phyloP scores from a whole-genome alignment of 2,113 vertebrate species.

The Myiozetetes cayanensis region DNA sequence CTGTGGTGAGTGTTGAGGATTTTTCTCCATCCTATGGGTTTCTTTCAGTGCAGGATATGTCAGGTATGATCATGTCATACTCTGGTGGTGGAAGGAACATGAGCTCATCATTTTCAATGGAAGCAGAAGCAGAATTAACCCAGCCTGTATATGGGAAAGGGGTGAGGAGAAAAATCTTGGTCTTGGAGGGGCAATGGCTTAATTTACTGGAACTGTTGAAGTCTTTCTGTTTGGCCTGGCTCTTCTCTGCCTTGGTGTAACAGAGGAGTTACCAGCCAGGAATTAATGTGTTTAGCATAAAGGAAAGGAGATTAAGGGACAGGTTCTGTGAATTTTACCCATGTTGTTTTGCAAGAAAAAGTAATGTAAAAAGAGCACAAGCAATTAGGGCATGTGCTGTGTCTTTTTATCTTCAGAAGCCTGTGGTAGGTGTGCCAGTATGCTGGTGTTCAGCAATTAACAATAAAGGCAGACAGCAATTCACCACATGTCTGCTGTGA shows the following conservation, averaged over 20 bases:
- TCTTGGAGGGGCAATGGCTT: background rate
- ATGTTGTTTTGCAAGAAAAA: background rate
- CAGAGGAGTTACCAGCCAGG: background rate
- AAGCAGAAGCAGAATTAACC: background rate
- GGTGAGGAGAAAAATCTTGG: background rate
- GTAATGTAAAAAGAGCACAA: background rate
- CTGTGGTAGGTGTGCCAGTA: slow-evolving; percentile 11
- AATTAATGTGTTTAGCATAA: accelerated
- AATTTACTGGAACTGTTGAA: background rate
- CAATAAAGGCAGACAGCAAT: slow-evolving; percentile 46
- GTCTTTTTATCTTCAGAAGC: slow-evolving; percentile 19
- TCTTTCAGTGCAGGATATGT: background rate
- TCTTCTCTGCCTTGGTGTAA: background rate
- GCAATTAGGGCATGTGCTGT: background rate
- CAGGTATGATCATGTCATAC: background rate
- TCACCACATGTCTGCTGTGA: slow-evolving; percentile 39
- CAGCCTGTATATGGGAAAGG: background rate
- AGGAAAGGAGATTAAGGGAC: background rate
- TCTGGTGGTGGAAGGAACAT: background rate
- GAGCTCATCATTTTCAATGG: background rate
- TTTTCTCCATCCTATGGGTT: background rate
- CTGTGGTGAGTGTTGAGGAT: background rate
- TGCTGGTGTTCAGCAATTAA: slow-evolving; percentile 31
- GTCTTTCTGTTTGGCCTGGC: background rate
- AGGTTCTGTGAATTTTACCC: background rate